phyloP scores from a whole-genome alignment of 2,113 vertebrate species.

The Clarias gariepinus region DNA sequence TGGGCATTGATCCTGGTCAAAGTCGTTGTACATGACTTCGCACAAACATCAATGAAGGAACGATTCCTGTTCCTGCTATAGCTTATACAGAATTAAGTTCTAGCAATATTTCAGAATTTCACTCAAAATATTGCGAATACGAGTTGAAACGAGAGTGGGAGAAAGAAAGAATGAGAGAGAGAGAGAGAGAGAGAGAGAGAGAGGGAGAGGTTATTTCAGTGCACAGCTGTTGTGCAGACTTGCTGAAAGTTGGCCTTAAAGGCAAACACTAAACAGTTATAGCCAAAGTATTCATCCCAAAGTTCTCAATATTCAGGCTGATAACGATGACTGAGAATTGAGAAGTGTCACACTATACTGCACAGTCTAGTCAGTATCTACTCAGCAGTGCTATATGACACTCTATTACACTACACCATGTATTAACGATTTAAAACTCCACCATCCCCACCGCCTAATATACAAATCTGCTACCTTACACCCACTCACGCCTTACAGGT shows the following conservation, averaged over 20 bases:
- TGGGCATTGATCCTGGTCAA: no score
- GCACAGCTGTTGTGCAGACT: slow-evolving; percentile 16
- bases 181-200: not conserved
- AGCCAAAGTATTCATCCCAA: not conserved
- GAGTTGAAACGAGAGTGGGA: not conserved
- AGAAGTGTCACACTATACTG: not conserved
- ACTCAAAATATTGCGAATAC: not conserved
- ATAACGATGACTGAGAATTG: not conserved
- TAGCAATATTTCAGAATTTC: not conserved
- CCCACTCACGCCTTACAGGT: not conserved
- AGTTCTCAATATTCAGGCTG: not conserved
- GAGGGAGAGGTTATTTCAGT: not conserved
- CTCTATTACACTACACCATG: not conserved
- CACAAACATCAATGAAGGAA: not conserved
- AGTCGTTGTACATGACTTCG: no score
- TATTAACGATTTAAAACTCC: not conserved
- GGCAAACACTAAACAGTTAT: not conserved
- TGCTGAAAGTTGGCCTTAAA: not conserved
- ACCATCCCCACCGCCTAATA: not conserved
- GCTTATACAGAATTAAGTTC: not conserved
- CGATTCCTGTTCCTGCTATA: not conserved
- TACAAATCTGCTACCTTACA: slow-evolving; percentile 18
- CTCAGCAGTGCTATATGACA: not conserved
- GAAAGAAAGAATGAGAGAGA: not conserved
- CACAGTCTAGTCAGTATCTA: not conserved